Evolutionary conservation across 2,797 vertebrate species (phyloP).

Genomic region (Ctenosaura bakeri): DNA sequence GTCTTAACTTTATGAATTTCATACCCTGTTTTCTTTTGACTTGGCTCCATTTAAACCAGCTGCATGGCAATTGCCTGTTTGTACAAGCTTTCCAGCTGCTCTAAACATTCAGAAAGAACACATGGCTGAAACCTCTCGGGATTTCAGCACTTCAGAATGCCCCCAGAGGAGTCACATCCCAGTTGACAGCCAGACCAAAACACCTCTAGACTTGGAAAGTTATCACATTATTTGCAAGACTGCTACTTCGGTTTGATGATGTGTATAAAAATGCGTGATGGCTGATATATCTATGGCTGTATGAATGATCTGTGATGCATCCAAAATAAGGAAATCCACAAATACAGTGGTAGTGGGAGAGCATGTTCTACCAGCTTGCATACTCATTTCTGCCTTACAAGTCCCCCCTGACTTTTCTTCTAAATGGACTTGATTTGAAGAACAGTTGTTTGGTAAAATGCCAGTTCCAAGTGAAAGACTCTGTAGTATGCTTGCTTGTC

Average conservation of each 20-base stretch:
- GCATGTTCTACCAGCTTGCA: background rate
- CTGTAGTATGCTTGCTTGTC: slow-evolving; percentile 51
- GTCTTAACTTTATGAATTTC: background rate
- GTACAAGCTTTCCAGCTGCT: background rate
- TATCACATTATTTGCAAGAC: background rate
- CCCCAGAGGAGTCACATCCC: background rate
- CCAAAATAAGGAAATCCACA: slow-evolving; percentile 1
- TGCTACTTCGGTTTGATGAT: background rate
- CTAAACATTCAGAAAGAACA: background rate
- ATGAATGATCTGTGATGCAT: background rate
- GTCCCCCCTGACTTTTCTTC: slow-evolving; percentile 58
- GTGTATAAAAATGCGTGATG: background rate
- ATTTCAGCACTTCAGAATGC: background rate
- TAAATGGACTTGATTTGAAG: slow-evolving; percentile 46
- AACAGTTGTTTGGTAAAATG: slow-evolving; percentile 62
- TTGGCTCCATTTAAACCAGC: background rate
- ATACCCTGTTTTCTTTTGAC: background rate
- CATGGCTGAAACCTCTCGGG: background rate
- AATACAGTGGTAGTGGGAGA: slow-evolving; percentile 1
- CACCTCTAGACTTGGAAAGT: background rate
- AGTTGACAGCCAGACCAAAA: background rate
- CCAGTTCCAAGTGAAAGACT: slow-evolving; percentile 33
- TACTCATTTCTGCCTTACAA: slow-evolving; percentile 37
- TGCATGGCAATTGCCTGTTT: background rate
- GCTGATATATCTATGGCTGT: too few species aligned